Evolutionary conservation across 2,113 vertebrate genomes (phyloP).

Genomic region (Dasyornis broadbenti): DNA sequence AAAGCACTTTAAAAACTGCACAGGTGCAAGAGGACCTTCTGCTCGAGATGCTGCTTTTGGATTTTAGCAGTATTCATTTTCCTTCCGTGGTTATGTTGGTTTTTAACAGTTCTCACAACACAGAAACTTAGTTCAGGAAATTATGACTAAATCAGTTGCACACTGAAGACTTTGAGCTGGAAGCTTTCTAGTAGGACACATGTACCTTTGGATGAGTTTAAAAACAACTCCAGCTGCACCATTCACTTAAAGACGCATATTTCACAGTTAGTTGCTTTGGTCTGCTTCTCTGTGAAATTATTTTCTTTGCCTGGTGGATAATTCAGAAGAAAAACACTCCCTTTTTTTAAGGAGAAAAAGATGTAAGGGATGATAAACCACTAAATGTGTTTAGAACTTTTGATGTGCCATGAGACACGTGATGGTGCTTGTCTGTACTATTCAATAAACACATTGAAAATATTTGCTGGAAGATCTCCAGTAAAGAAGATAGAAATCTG

Average conservation of each 20-base stretch:
- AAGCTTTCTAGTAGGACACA: not conserved
- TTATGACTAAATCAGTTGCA: not conserved
- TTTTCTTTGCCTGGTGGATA: not conserved
- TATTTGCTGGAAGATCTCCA: not conserved
- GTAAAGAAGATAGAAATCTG: not conserved
- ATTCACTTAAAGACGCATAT: not conserved
- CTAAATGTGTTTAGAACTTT: not conserved
- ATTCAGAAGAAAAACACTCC: not conserved
- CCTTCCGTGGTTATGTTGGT: not conserved
- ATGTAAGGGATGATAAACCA: not conserved
- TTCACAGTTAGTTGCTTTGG: not conserved
- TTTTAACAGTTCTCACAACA: conserved; percentile 19
- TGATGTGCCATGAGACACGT: not conserved
- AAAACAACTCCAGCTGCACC: not conserved
- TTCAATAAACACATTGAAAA: not conserved
- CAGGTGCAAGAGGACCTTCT: not conserved
- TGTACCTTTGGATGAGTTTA: not conserved
- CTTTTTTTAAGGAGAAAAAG: not conserved
- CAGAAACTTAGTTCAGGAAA: not conserved
- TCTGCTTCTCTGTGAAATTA: not conserved
- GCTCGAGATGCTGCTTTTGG: not conserved
- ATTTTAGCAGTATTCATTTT: conserved; percentile 9
- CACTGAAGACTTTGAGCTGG: not conserved
- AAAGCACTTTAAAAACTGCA: conserved; percentile 11
- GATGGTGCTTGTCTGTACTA: not conserved